Conservation (phyloP, 1,140 invertebrate genomes). For the Diabrotica virgifera region DNA sequence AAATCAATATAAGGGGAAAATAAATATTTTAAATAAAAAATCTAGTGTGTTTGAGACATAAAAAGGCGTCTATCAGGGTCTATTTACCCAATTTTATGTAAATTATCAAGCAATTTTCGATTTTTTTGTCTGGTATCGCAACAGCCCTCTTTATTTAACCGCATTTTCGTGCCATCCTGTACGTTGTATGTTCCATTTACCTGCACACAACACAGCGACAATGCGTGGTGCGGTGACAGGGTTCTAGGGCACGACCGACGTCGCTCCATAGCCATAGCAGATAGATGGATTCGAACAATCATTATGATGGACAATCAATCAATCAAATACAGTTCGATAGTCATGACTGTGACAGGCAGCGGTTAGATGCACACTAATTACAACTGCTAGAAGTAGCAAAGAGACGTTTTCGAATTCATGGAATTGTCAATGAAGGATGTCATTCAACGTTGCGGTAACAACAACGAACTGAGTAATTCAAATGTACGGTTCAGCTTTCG, state of each 20-base stretch:
- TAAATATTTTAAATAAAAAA: no score
- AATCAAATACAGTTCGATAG: constrained; percentile 36
- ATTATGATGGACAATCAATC: constrained; percentile 45
- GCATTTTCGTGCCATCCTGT: neutral
- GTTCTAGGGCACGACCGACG: constrained; percentile 25
- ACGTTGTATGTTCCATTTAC: constrained; percentile 21
- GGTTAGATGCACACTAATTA: constrained; percentile 12
- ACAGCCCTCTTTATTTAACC: no score
- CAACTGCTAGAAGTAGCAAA: neutral
- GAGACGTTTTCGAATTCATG: neutral
- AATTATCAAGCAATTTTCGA: no score
- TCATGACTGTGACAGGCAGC: constrained; percentile 41
- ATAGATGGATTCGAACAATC: constrained; percentile 40
- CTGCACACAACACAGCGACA: constrained; percentile 1
- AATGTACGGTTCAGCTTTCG: no score
- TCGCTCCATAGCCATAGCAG: constrained; percentile 35
- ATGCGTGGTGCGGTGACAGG: constrained; percentile 22
- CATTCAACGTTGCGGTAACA: no score
- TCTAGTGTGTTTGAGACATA: no score
- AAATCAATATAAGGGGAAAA: no score
- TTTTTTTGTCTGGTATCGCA: no score
- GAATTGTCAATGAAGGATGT: no score
- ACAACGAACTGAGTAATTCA: no score
- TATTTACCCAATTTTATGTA: no score
- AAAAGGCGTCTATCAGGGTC: no score